Percentiles rank a stretch among this genome's conserved stretches.
Conservation (phyloP, 2,113 vertebrate genomes). For the Callocephalon fimbriatum region DNA sequence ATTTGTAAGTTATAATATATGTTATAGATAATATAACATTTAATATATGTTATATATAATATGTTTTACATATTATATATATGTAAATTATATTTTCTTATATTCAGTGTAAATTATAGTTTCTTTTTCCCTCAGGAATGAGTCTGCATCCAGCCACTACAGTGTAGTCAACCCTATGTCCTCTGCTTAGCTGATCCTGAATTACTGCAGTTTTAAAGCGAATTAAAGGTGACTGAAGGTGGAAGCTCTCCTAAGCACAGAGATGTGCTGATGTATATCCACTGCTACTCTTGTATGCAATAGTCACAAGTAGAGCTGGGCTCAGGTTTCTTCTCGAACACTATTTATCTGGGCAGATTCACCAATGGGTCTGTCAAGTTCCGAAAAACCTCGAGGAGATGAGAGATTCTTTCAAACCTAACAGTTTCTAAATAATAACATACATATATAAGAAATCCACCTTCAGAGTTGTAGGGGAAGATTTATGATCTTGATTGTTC, state of each 20-base stretch:
- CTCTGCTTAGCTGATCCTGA: neutral
- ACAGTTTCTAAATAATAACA: neutral
- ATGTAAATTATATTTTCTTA: neutral
- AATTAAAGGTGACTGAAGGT: neutral
- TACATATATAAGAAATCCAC: neutral
- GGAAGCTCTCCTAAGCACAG: neutral
- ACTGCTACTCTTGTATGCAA: fast-evolving
- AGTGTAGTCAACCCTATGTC: fast-evolving
- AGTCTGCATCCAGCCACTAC: neutral
- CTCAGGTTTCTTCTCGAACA: neutral
- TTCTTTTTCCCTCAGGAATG: neutral
- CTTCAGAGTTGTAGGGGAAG: neutral
- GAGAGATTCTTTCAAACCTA: neutral
- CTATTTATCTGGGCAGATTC: neutral
- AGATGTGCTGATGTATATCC: neutral
- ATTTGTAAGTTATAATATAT: no score
- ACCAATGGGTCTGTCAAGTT: neutral
- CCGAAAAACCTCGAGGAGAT: neutral
- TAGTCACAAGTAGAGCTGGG: neutral
- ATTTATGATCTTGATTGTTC: neutral
- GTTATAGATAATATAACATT: no score
- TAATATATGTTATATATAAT: no score
- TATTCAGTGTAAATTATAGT: neutral
- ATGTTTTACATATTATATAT: no score
- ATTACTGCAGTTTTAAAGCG: neutral